These are phyloP conservation scores for Coreius guichenoti DNA, from an alignment of 2,797 vertebrate species.

Conservation along the genomic window DNA sequence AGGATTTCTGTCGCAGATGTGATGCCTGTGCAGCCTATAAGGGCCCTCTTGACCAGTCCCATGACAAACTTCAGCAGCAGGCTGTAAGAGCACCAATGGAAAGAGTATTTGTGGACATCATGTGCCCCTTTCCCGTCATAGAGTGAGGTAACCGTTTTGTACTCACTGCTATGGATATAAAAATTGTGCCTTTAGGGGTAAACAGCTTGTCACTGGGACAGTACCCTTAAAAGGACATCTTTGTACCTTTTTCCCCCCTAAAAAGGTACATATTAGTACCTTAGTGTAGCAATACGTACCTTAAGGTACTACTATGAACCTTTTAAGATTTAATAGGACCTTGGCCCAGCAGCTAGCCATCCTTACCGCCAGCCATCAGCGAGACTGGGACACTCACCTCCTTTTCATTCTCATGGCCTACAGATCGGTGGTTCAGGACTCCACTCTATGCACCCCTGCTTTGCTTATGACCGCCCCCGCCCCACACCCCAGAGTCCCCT, in stretches of 20 bases:
- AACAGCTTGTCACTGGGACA: no score
- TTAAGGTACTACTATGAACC: no score
- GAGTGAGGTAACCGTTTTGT: constrained; percentile 3
- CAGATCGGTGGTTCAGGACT: constrained; percentile 14
- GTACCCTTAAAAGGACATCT: no score
- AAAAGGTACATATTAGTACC: no score
- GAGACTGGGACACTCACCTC: constrained; percentile 23
- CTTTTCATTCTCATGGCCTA: constrained; percentile 20
- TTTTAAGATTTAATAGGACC: background rate
- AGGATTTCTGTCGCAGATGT: constrained; percentile 27
- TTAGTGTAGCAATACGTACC: no score
- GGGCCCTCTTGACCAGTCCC: constrained; percentile 4
- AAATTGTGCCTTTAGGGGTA: no score
- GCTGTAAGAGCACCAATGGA: constrained; percentile 14
- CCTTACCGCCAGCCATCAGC: constrained; percentile 3
- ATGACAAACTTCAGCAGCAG: constrained; percentile 35
- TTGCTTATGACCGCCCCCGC: background rate
- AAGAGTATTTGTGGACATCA: constrained; percentile 17
- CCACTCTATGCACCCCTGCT: constrained; percentile 30
- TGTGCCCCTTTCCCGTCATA: background rate
- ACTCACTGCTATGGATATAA: constrained; percentile 25
- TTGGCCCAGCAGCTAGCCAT: constrained; percentile 17
- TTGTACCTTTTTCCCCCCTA: no score
- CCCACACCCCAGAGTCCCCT: background rate
- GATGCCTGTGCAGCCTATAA: constrained; percentile 14